Base-by-base conservation (phyloP, 2,888 invertebrate species). In the Adelognathus sp. region DNA sequence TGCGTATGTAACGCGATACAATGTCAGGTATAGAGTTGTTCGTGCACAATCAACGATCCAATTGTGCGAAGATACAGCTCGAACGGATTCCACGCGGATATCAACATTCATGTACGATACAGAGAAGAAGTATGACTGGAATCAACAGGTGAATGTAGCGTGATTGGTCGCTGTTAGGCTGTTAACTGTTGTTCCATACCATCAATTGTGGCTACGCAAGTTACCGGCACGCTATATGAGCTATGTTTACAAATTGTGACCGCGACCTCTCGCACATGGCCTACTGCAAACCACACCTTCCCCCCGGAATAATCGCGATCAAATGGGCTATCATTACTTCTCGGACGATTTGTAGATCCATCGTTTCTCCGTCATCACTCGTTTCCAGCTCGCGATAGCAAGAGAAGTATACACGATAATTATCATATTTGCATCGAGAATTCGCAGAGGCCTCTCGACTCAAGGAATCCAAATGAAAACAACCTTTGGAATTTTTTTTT, bases 111-210 rank as follows among this genome's bases (percentile, higher is more conserved):
- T 60, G 41, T 39, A 60, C 41, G 41, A 60, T 60, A 21, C 60
- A 60, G 18, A 4, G 27, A 41, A 36, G 14, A 60, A 56, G 69
- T 36, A 14, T 36, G 70, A 36, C 41, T 27, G 69, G 76, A 73
- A 76, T 87, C 87, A 88, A 88, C 88, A 88, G 87, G 88, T 89
- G 86, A 83, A 86, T 82, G 81, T 88, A 80, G 85, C 87, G 85
- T 87, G 87, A 81, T 84, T 80, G 70, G 70, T 76, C 76, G 79
- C 76, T 79, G 83, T 84, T 27, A 56, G 61, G 60, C 50, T 67
- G 60, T 67, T 41, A 67, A n/a, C n/a, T n/a, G n/a, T 52, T 44
- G 67, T 61, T 67, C 60, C 41, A n/a, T 63, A 50, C 36, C 41
- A 67, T 67, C 31, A 52, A 74, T n/a, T n/a, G 36, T 39, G 56